phyloP scores from a whole-genome alignment of 2,888 invertebrate genomes.

The Poecilobothrus nobilitatus region DNA sequence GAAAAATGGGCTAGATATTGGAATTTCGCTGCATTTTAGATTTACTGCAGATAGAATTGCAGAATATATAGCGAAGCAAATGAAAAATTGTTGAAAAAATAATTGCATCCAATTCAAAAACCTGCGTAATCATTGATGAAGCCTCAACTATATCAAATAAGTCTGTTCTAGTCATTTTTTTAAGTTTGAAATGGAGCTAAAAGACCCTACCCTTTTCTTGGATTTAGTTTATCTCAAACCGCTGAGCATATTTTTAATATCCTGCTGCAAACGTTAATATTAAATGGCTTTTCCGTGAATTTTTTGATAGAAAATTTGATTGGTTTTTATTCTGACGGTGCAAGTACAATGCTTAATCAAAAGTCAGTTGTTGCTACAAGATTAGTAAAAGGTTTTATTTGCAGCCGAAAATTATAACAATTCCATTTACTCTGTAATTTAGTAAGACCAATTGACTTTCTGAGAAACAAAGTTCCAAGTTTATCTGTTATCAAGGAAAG shows the following conservation, averaged over 20 bases:
- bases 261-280: background rate
- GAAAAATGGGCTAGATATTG: background rate
- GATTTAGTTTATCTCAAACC: constrained; percentile 1
- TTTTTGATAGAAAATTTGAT: constrained; percentile 9
- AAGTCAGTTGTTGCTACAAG: constrained; percentile 8
- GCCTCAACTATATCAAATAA: constrained; percentile 8
- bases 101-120: background rate
- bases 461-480: too few relatives aligned
- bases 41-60: constrained; percentile 5
- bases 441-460: too few relatives aligned
- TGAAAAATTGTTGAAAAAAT: constrained; percentile 2
- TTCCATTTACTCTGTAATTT: too few relatives aligned
- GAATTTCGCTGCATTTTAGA: background rate
- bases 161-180: constrained; percentile 7
- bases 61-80: background rate
- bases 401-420: too few relatives aligned
- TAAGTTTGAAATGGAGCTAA: background rate
- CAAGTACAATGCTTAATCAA: constrained; percentile 1
- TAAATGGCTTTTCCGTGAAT: background rate
- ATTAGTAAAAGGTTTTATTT: background rate
- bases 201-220: background rate
- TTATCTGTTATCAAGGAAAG: too few relatives aligned
- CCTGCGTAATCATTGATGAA: background rate
- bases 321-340: constrained; percentile 7
- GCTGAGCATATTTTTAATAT: background rate